Conservation (phyloP, 2,113 vertebrate species). For the Anarhynchus alexandrinus region DNA sequence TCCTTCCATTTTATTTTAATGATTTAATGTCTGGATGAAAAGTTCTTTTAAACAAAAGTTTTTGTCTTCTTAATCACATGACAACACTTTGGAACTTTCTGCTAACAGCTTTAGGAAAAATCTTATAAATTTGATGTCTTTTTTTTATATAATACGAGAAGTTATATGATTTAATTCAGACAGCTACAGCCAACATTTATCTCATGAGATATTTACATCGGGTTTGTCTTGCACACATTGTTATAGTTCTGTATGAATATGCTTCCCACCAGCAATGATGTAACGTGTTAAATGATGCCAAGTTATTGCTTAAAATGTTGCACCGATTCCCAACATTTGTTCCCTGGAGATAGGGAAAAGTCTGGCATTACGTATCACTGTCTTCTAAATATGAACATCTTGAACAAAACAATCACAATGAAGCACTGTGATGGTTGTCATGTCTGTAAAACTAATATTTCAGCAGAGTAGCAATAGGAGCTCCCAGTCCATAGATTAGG, state of each 20-base stretch:
- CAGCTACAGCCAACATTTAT: constrained; percentile 25
- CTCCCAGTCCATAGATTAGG: neutral
- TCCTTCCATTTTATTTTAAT: neutral
- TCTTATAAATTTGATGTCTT: neutral
- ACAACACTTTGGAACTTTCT: neutral
- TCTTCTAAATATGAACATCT: constrained; percentile 25
- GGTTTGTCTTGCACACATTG: constrained; percentile 43
- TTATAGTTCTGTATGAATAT: constrained; percentile 19
- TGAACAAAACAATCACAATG: neutral
- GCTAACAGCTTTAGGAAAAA: neutral
- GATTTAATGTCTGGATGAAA: constrained; percentile 23
- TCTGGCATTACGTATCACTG: neutral
- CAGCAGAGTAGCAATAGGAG: neutral
- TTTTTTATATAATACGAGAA: neutral
- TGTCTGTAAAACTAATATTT: constrained; percentile 8
- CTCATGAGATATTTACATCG: constrained; percentile 35
- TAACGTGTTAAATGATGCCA: constrained; percentile 54
- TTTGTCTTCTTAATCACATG: neutral
- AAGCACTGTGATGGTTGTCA: neutral
- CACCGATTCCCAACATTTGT: constrained; percentile 14
- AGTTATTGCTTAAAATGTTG: constrained; percentile 47
- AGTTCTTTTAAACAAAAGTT: neutral
- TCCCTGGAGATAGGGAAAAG: neutral
- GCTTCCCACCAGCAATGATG: constrained; percentile 43
- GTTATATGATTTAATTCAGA: constrained; percentile 16